Evolutionary conservation across 2,888 invertebrate species (phyloP), one percentile per base, ranked within the genome.

Genomic region (Carcina quercana): DNA sequence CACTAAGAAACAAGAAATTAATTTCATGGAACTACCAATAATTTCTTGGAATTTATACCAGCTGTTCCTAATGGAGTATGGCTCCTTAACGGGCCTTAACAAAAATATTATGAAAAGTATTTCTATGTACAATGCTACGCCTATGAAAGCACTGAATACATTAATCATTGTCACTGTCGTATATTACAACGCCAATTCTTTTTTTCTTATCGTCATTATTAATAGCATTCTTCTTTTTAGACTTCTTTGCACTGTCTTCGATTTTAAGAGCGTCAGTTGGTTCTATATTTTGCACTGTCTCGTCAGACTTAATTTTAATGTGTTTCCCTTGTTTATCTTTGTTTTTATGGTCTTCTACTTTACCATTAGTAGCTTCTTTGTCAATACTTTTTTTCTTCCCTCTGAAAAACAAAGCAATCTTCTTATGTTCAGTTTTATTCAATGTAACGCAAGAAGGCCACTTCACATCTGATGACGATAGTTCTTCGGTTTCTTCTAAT

Each of bases 31-130:
- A 26, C 24, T 11, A 11, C 2, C 3, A 1, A 41, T 33, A 2
- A 42, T 38, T 13, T 53, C 38, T 31, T 62, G 50, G 4, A 65
- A 38, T 22, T 45, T 44, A 30, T 35, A 56, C 65, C 68, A 75
- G 15, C 48, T 32, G 36, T 74, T 55, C 52, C 75, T 59, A 21
- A 71, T 51, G 11, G 34, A 38, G 20, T 50, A 59, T 0, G 76
- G 70, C 33, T 76, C 60, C 35, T 40, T 48, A 1, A 70, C 20
- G 1, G 78, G 76, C 35, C 67, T 76, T 15, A 79, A 43, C 6
- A 79, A 49, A 1, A 52, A 54, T 7, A 71, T 30, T 10, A 73
- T 40, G n/a, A 57, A 26, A 2, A 62, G 15, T 5, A 65, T 3
- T 53, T 79, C 68, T 1, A 38, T 2, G 25, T 65, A 63, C 2